Base-by-base conservation (phyloP, 2,888 invertebrate species). In the Chesias legatella region DNA sequence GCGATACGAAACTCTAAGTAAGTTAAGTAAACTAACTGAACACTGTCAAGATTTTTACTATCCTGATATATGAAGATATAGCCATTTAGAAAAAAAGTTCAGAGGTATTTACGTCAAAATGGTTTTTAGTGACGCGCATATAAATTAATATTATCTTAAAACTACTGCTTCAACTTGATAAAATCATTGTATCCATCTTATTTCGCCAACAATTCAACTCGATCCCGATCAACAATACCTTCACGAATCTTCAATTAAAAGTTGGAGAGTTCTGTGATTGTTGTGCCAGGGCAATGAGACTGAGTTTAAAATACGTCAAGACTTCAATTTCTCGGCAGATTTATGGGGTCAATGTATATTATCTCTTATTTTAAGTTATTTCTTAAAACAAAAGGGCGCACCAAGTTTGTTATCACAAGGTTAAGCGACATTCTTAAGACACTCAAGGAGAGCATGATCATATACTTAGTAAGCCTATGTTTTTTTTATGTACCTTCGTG, bases 381-480 rank as follows among this genome's bases (percentile, higher is more conserved):
- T 55, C 43, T 43, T 52, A 52, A 60, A 57, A 60, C 53, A 61
- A 60, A 60, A 58, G 56, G 46, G 37, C 36, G 39, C 5, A 17
- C 43, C 39, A 20, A 27, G 11, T 36, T 26, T 29, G 28, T 10
- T 36, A 48, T 37, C 33, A 26, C 34, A 29, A 43, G 43, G 22
- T 33, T 28, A 27, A 35, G 31, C 24, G 33, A 48, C 39, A 56
- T 44, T 43, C 46, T 39, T 29, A 35, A 29, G 31, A 35, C 29
- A 43, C 11, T 31, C 48, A 51, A 53, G 53, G 51, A 17, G 13
- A 17, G 13, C 13, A 17, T 17, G 13, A 17, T 5, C 13, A 5
- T 17, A 17, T 17, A 17, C 13, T 17, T n/a, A n/a, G n/a, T n/a
- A n/a, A n/a, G n/a, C n/a, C n/a, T n/a, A n/a, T n/a, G n/a, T n/a